Base-by-base conservation (phyloP, 2,888 invertebrate species). In the Pediacus dermestoides region DNA sequence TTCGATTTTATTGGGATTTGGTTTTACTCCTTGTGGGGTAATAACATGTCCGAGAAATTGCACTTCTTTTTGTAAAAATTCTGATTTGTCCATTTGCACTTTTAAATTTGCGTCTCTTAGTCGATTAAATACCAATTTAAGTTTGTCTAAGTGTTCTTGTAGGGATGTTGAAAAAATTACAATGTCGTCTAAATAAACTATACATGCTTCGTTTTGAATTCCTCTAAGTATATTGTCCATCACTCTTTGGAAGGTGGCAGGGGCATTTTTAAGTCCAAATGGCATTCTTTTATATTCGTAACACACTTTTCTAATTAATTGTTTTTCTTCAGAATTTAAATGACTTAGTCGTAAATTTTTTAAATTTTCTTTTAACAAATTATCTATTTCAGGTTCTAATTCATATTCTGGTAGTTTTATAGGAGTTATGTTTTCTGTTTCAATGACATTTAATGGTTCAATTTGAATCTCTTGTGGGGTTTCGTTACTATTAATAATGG, bases 201-300 rank as follows among this genome's bases (percentile, higher is more conserved):
- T 16, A 30, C 37, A 48, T 4, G 22, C 26, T 37, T 40, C 33
- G 4, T 39, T 31, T 33, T 43, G 40, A n/a, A 45, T 14, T 2
- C 37, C 45, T 28, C 25, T 14, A n/a, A 46, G 27, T 3, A 48
- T 30, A 23, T 41, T 41, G 18, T 48, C 41, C 34, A 43, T 39
- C 6, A 39, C 21, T 15, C 40, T 10, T 15, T 42, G 47, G 16
- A 47, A 43, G 6, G 35, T 47, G 14, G 41, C 27, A 1, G 42
- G 40, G 1, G 44, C 39, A 12, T 42, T 42, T 33, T 45, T 45
- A 6, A 48, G 16, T 4, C 9, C 9, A 23, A 23, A 23, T 6
- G 23, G 23, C 23, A 23, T 23, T 9, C 23, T n/a, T 23, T 23
- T 23, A 9, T 26, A 26, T 26, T 26, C 26, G 9, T n/a, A 26